phyloP scores from a whole-genome alignment of 1,140 invertebrate species.

The Copidosoma floridanum region DNA sequence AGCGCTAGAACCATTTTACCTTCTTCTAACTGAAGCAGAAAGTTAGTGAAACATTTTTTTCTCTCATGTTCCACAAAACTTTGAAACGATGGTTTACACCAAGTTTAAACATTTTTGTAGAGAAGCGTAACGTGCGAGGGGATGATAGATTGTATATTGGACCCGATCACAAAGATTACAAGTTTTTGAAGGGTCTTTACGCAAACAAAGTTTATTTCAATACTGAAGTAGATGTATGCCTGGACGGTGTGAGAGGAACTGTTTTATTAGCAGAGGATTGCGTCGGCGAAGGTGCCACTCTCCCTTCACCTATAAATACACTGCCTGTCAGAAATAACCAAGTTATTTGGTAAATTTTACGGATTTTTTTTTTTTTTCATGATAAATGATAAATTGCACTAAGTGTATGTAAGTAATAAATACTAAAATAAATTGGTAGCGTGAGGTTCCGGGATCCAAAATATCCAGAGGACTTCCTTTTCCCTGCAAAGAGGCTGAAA shows the following conservation, averaged over 20 bases:
- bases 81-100: neutral
- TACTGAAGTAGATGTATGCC: constrained; percentile 57
- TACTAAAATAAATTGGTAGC: constrained; percentile 57
- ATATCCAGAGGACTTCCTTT: constrained; percentile 74
- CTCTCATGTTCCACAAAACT: too few species aligned
- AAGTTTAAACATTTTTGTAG: constrained; percentile 39
- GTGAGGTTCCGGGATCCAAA: constrained; percentile 79
- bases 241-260: constrained; percentile 73
- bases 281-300: constrained; percentile 63
- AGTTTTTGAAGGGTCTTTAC: constrained; percentile 71
- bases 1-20: constrained; percentile 80
- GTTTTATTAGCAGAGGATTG: constrained; percentile 70
- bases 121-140: constrained; percentile 68
- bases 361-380: constrained; percentile 14
- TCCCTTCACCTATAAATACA: constrained; percentile 71
- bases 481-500: constrained; percentile 71
- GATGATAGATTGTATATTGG: constrained; percentile 80
- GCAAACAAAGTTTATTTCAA: constrained; percentile 56
- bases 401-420: neutral
- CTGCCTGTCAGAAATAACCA: constrained; percentile 58
- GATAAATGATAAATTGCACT: neutral
- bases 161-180: constrained; percentile 66
- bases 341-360: constrained; percentile 56
- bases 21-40: constrained; percentile 77
- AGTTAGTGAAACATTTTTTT: constrained; percentile 57